Base-by-base conservation (phyloP, 2,113 vertebrate species). In the Tylochromis polylepis region DNA sequence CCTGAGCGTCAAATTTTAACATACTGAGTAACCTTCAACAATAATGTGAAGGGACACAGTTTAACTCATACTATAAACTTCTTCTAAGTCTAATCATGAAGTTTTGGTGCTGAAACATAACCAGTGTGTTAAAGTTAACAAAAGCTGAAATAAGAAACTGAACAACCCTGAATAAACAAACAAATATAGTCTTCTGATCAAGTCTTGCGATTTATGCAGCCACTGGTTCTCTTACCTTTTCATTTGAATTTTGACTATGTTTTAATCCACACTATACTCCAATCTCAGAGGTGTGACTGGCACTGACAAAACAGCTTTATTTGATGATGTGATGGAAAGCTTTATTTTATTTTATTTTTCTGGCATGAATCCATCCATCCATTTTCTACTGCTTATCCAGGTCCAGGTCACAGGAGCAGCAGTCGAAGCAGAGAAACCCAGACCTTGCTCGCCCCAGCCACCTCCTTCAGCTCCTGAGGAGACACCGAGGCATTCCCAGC, bases 1-100 rank as follows among this genome's bases (percentile, higher is more conserved):
- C 46, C 72, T 53, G 16, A 77, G 8, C 0, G 11, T 14, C 27
- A 53, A 5, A 51, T 77, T 51, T 51, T 20, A 77, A 31, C 70
- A 77, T 24, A 46, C 20, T n/a, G 27, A 18, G 27, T 53, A 53
- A 53, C 3, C 27, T 77, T 77, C 46, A 31, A 1, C 27, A n/a
- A 2, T 31, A 12, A 18, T 51, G 27, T 31, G 27, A 51, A 77
- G 0, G 2, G 6, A 51, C 0, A 11, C 70, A 51, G 24, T 57
- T 22, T 56, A 56, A 77, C 70, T 31, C 29, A 51, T n/a, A 14
- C 27, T 6, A 51, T 31, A 77, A 2, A 51, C 16, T 0, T 77
- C 24, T 49, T 29, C 16, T 31, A 49, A 11, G 18, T 51, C 49
- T 18, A 51, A 51, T 3, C 49, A 18, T 18, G 16, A 51, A 3